Conservation (phyloP, 1,140 invertebrate genomes). For the Harlomillsia oculata region DNA sequence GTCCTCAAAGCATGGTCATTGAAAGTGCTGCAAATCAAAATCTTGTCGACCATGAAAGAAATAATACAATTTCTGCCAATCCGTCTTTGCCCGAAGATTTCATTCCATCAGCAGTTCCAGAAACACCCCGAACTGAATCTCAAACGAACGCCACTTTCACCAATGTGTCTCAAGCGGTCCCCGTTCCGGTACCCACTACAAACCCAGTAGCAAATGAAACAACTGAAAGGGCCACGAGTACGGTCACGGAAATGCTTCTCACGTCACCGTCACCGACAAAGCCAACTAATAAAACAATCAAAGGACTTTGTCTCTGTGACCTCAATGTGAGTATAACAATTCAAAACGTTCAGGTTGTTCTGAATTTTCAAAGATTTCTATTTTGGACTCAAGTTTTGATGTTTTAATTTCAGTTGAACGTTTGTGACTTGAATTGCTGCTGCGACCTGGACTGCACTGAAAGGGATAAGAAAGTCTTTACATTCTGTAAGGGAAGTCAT, state of each 20-base stretch:
- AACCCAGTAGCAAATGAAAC: not conserved
- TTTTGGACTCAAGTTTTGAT: not conserved
- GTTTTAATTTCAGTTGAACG: conserved; percentile 41
- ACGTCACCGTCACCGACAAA: not conserved
- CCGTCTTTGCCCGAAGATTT: not conserved
- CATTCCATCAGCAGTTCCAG: too few relatives aligned
- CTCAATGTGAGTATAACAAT: conserved; percentile 15
- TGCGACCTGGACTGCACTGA: conserved; percentile 58
- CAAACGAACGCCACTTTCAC: too few relatives aligned
- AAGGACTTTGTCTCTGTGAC: conserved; percentile 33
- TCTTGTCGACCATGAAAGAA: not conserved
- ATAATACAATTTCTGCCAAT: not conserved
- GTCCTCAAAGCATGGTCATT: too few relatives aligned
- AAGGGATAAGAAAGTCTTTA: conserved; percentile 49
- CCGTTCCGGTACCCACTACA: too few relatives aligned
- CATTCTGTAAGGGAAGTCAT: conserved; percentile 42
- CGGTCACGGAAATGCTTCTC: not conserved
- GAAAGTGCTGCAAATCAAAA: not conserved
- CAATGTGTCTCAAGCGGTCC: too few relatives aligned
- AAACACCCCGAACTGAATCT: too few relatives aligned
- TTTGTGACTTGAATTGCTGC: conserved; percentile 65
- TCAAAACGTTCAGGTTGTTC: too few relatives aligned
- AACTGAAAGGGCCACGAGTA: not conserved
- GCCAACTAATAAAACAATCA: not conserved
- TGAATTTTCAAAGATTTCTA: not conserved